Percentiles rank a stretch among this genome's conserved stretches.
Evolutionary conservation across 2,888 invertebrate species (phyloP).

Genomic region (Biston stratarius): DNA sequence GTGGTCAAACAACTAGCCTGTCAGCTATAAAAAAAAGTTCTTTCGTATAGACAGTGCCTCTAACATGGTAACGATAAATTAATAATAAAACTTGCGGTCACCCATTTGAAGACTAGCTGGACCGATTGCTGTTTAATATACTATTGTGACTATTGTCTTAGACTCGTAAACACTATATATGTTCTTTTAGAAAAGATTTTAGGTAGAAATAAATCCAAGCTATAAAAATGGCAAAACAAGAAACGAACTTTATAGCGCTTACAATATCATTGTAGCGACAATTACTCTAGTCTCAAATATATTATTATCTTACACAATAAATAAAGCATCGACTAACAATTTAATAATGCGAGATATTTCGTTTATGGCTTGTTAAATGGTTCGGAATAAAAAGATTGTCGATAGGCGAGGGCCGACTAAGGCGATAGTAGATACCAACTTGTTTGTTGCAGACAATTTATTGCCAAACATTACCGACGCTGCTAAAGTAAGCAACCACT

Average conservation of each 20-base stretch:
- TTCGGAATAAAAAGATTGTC: conserved; percentile 74
- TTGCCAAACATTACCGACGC: conserved; percentile 63
- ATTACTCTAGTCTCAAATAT: conserved; percentile 15
- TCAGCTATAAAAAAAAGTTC: too few relatives aligned
- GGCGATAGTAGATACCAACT: conserved; percentile 59
- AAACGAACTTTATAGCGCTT: conserved; percentile 6
- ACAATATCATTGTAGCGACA: conserved; percentile 6
- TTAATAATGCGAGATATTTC: conserved; percentile 63
- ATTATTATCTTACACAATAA: conserved; percentile 36
- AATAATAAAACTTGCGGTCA: too few relatives aligned
- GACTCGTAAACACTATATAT: too few relatives aligned
- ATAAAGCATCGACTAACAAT: conserved; percentile 33
- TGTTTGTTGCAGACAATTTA: conserved; percentile 74
- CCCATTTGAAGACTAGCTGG: too few relatives aligned
- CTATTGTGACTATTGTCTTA: too few relatives aligned
- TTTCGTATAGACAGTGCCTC: too few relatives aligned
- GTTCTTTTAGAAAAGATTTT: too few relatives aligned
- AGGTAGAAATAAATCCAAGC: background rate
- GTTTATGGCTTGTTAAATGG: conserved; percentile 74
- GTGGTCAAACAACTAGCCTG: too few relatives aligned
- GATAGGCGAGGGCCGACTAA: conserved; percentile 56
- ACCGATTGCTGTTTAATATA: too few relatives aligned
- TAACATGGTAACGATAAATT: too few relatives aligned
- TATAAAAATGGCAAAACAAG: background rate
- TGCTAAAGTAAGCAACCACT: conserved; percentile 52